Percentiles rank a stretch among this genome's conserved stretches.
phyloP scores from a whole-genome alignment of 2,113 vertebrate species.

The Lepisosteus osseus region DNA sequence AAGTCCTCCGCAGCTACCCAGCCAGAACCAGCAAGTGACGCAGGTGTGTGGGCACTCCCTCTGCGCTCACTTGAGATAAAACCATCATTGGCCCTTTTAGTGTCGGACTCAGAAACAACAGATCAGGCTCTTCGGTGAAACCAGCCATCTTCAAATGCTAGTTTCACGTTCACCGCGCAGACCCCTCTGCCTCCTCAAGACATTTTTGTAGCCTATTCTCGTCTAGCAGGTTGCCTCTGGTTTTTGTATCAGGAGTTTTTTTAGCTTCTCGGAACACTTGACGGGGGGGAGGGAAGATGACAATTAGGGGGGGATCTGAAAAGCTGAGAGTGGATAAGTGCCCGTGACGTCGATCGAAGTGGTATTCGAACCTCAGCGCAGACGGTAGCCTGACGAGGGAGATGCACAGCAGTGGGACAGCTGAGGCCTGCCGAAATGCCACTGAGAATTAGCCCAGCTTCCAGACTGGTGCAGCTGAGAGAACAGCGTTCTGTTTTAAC shows the following conservation, averaged over 20 bases:
- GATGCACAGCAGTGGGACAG: slow-evolving; percentile 14
- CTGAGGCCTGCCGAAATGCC: slow-evolving; percentile 6
- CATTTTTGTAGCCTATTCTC: too few species aligned
- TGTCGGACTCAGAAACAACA: neutral
- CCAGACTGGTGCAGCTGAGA: slow-evolving; percentile 45
- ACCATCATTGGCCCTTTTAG: neutral
- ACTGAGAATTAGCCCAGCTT: slow-evolving; percentile 20
- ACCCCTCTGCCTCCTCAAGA: too few species aligned
- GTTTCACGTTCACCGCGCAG: too few species aligned
- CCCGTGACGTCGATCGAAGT: slow-evolving; percentile 20
- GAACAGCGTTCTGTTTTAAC: slow-evolving; percentile 28
- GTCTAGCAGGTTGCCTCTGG: too few species aligned
- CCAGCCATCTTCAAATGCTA: too few species aligned
- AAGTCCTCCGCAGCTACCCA: slow-evolving; percentile 55
- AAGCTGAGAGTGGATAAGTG: neutral
- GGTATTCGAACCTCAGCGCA: neutral
- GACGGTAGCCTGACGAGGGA: slow-evolving; percentile 1
- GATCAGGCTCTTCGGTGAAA: neutral
- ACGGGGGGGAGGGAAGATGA: too few species aligned
- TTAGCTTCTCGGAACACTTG: too few species aligned
- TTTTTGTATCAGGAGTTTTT: too few species aligned
- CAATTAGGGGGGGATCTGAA: too few species aligned
- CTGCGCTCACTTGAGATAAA: neutral
- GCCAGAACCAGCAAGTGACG: slow-evolving; percentile 64
- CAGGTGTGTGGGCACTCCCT: slow-evolving; percentile 66